Conservation (phyloP, 1,140 invertebrate genomes). For the Sycophila sp. region DNA sequence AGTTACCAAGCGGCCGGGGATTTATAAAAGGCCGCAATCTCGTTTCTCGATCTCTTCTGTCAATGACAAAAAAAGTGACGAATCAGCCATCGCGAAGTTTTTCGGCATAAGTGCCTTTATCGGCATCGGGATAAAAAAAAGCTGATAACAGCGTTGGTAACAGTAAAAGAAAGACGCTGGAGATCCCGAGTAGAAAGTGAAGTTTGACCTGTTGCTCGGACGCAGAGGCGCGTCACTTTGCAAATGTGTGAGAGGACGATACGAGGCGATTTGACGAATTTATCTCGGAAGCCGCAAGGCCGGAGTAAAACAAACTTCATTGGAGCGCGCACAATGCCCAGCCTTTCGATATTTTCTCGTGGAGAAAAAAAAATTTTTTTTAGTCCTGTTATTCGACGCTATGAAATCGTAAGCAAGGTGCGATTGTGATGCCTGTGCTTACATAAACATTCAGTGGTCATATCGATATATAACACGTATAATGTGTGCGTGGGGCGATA, state of each 20-base stretch:
- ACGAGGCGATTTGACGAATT: too few species aligned
- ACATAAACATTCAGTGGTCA: too few species aligned
- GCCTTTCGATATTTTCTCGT: too few species aligned
- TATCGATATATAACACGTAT: too few species aligned
- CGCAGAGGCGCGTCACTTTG: neutral
- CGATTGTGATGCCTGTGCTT: too few species aligned
- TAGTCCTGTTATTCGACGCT: too few species aligned
- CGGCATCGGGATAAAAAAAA: neutral
- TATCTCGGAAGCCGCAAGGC: too few species aligned
- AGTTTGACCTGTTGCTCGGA: neutral
- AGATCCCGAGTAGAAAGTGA: constrained; percentile 13
- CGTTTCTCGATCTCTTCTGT: constrained; percentile 25
- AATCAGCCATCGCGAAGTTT: constrained; percentile 8
- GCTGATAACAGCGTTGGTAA: neutral
- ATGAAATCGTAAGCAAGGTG: too few species aligned
- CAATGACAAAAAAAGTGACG: constrained; percentile 13
- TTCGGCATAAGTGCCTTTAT: neutral
- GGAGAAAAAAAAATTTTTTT: too few species aligned
- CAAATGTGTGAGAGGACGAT: neutral
- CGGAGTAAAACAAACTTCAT: too few species aligned
- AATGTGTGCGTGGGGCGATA: too few species aligned
- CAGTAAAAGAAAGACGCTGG: neutral
- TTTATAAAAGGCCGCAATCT: constrained; percentile 38
- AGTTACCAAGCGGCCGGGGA: neutral
- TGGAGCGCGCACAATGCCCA: too few species aligned